Conservation (phyloP, 2,888 invertebrate species). For the Agriopis marginaria region DNA sequence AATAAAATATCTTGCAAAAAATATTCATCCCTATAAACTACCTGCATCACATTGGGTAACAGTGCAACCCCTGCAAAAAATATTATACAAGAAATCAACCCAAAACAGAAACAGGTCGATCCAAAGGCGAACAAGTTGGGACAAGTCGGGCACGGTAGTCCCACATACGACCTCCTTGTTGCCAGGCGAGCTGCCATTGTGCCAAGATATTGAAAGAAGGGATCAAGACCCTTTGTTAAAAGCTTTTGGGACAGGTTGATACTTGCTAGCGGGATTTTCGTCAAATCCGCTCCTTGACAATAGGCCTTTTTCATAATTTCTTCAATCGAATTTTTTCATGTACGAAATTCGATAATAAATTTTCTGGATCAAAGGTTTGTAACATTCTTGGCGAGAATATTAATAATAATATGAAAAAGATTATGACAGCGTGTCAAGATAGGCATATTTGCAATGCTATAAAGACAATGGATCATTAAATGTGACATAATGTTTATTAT, state of each 20-base stretch:
- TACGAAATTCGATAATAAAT: slow-evolving; percentile 21
- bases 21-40: background rate
- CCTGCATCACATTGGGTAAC: background rate
- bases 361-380: slow-evolving; percentile 24
- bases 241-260: slow-evolving; percentile 56
- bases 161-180: slow-evolving; percentile 44
- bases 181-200: slow-evolving; percentile 50
- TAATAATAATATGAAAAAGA: slow-evolving; percentile 11
- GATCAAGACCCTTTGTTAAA: slow-evolving; percentile 47
- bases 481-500: slow-evolving; percentile 46
- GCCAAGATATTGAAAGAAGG: slow-evolving; percentile 54
- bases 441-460: slow-evolving; percentile 35
- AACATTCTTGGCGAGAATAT: slow-evolving; percentile 18
- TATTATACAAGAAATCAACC: slow-evolving; percentile 24
- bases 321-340: slow-evolving; percentile 34
- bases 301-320: slow-evolving; percentile 40
- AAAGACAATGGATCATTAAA: slow-evolving; percentile 43
- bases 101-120: slow-evolving; percentile 48
- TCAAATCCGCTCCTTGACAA: slow-evolving; percentile 36
- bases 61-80: slow-evolving; percentile 9
- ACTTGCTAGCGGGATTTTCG: slow-evolving; percentile 43
- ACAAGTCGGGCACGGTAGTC: slow-evolving; percentile 36
- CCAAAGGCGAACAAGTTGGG: slow-evolving; percentile 37
- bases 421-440: slow-evolving; percentile 5
- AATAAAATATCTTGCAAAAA: background rate